Evolutionary conservation across 2,888 invertebrate species (phyloP).

Genomic region (Cryptocheilus praepositus): DNA sequence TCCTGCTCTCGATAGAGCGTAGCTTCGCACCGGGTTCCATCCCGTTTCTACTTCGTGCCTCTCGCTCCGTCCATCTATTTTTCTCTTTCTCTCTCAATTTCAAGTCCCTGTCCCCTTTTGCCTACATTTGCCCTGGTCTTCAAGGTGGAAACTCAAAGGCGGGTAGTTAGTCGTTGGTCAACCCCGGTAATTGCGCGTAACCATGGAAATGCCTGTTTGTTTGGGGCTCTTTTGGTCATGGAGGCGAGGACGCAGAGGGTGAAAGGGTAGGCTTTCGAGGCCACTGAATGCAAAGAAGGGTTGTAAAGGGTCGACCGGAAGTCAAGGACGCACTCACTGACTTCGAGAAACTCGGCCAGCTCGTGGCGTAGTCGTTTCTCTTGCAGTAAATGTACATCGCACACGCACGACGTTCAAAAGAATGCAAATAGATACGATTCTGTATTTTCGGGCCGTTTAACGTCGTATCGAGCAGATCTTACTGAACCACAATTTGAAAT

Average conservation of each 20-base stretch:
- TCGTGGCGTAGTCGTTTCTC: neutral
- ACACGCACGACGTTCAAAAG: too few species aligned
- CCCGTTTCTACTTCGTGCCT: neutral
- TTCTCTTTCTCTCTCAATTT: constrained; percentile 1
- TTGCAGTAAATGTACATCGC: too few species aligned
- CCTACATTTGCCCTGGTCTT: constrained; percentile 55
- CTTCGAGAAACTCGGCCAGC: constrained; percentile 56
- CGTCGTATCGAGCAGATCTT: too few species aligned
- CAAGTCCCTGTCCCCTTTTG: constrained; percentile 19
- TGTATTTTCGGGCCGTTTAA: too few species aligned
- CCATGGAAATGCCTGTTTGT: constrained; percentile 70
- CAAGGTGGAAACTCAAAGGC: constrained; percentile 64
- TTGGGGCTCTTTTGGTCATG: constrained; percentile 61
- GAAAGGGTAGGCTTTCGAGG: constrained; percentile 57
- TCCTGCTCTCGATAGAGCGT: constrained; percentile 9
- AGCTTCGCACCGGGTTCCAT: neutral
- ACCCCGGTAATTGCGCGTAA: constrained; percentile 68
- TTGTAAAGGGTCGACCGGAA: constrained; percentile 64
- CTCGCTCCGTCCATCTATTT: neutral
- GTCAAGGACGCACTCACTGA: constrained; percentile 65
- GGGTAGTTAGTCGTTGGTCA: constrained; percentile 63
- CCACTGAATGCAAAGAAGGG: constrained; percentile 67
- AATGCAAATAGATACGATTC: too few species aligned
- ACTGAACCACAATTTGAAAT: too few species aligned
- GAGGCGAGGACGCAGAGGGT: constrained; percentile 48